Base-by-base conservation (phyloP, 2,888 invertebrate genomes). In the Timandra comae region DNA sequence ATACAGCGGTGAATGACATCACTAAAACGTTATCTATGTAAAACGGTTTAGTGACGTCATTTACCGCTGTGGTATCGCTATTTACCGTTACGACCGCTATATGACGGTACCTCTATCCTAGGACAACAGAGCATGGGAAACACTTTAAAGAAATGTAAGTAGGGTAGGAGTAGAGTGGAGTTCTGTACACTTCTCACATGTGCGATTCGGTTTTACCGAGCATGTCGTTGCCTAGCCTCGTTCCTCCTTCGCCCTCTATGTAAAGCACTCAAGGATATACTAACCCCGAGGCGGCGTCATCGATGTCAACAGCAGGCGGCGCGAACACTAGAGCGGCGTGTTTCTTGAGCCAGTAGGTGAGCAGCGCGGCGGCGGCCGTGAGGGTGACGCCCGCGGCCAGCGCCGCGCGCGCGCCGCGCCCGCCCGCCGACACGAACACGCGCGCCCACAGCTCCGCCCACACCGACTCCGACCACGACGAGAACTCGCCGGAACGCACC, bases 391-490 rank as follows among this genome's bases (percentile, higher is more conserved):
- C 85, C 1, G 61, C 32, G 0, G 32, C 40, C 2, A 58, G 65
- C 2, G 82, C 81, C 11, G 50, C 44, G 1, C 56, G 46, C 25
- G 85, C 80, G 30, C 82, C 79, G 21, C 54, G 63, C 6, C 88
- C 86, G 7, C 92, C 87, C 28, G 95, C 92, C 53, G 90, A 86
- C 36, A 96, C 82, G 72, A 95, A 96, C 82, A 96, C 89, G 43
- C 93, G 88, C 39, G 93, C 90, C 52, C 87, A 89, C 52, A 94
- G 87, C 33, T 88, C 82, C 34, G 87, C 82, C 95, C 96, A 97
- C 24, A 93, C 90, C 0, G 95, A 95, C 85, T 96, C 96, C 10
- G 95, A 91, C 96, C 96, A 96, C 7, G 95, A 91, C 3, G 96
- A 95, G 71, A 91, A 97, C 52, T 86, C 48, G 7, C 91, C 91